phyloP scores from a whole-genome alignment of 2,113 vertebrate species.

The Monarcha castaneiventris region DNA sequence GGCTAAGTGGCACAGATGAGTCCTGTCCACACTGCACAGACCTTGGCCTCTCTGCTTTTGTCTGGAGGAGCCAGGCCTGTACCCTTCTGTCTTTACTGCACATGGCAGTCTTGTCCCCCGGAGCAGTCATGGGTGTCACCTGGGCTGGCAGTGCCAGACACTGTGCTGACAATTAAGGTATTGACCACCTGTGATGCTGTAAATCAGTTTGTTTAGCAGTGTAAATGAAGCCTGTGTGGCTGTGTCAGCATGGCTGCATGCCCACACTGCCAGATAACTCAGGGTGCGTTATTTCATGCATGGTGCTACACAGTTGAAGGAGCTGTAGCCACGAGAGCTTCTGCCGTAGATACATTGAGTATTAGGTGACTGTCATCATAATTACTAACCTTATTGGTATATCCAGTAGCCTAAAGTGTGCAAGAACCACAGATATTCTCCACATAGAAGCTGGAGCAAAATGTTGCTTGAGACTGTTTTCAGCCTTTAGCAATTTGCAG shows the following conservation, averaged over 20 bases:
- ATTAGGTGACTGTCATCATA: background rate
- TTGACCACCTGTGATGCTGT: background rate
- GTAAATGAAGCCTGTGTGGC: conserved; percentile 10
- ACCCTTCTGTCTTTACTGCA: background rate
- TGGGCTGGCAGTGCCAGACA: background rate
- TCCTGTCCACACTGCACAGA: background rate
- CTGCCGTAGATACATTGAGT: background rate
- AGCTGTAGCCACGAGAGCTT: background rate
- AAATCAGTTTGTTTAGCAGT: conserved; percentile 12
- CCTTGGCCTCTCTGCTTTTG: background rate
- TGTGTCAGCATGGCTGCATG: background rate
- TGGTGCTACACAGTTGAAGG: background rate
- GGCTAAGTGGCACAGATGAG: background rate
- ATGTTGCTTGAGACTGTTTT: background rate
- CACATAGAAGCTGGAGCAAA: background rate
- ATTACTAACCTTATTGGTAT: background rate
- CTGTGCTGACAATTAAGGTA: background rate
- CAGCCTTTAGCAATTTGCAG: background rate
- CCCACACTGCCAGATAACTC: background rate
- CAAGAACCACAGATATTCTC: background rate
- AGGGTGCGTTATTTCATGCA: background rate
- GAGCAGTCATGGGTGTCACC: background rate
- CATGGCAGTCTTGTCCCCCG: background rate
- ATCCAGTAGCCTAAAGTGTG: background rate
- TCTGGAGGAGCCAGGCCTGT: background rate